Evolutionary conservation across 2,888 invertebrate species (phyloP).

Genomic region (Laothoe populi): DNA sequence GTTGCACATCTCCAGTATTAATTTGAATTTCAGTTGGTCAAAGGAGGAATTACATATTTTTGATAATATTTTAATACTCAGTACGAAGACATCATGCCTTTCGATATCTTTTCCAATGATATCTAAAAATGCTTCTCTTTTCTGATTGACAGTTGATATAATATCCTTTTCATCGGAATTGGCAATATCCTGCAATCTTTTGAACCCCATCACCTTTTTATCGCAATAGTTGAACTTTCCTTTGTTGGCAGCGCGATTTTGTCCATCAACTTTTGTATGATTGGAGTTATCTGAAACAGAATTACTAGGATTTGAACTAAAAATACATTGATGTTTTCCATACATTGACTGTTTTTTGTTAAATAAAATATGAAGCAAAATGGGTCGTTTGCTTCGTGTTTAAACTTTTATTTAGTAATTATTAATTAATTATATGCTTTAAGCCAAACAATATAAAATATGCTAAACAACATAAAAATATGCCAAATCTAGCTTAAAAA

Average conservation of each 20-base stretch:
- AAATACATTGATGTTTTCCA: too few relatives aligned
- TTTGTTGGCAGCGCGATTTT: neutral
- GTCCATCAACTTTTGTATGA: neutral
- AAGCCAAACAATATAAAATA: too few relatives aligned
- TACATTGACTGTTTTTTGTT: too few relatives aligned
- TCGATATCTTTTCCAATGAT: conserved; percentile 56
- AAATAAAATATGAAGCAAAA: too few relatives aligned
- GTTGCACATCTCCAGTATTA: conserved; percentile 64
- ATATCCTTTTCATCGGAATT: conserved; percentile 59
- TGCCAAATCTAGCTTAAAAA: too few relatives aligned
- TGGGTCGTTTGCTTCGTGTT: too few relatives aligned
- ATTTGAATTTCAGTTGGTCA: conserved; percentile 58
- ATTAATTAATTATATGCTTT: too few relatives aligned
- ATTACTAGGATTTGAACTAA: too few relatives aligned
- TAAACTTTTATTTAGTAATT: too few relatives aligned
- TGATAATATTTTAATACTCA: conserved; percentile 67
- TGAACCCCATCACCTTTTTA: conserved; percentile 47
- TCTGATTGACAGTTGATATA: conserved; percentile 57
- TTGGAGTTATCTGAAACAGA: neutral
- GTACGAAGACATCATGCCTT: conserved; percentile 59
- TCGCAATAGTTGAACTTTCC: neutral
- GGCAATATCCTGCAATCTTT: conserved; percentile 59
- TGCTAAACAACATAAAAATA: too few relatives aligned
- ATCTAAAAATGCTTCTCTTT: conserved; percentile 58
- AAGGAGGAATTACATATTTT: conserved; percentile 66